These are phyloP conservation scores for Leptura quadrifasciata DNA, from an alignment of 2,888 invertebrate genomes.

Conservation along the genomic window DNA sequence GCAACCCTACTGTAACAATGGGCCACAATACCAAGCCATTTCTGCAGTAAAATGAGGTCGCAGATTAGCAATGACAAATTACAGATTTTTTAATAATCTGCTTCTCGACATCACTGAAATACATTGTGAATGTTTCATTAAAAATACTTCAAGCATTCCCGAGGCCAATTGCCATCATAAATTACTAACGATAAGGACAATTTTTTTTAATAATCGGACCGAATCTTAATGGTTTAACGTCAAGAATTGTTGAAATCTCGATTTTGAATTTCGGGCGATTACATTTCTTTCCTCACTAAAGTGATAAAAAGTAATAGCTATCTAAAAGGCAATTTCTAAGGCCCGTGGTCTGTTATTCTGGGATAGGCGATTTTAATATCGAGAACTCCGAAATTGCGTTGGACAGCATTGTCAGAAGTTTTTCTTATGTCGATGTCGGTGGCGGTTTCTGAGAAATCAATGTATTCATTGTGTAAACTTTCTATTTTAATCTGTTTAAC, in stretches of 20 bases:
- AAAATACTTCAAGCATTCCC: neutral
- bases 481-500: constrained; percentile 2
- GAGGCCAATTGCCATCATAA: neutral
- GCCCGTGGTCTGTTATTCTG: constrained; percentile 1
- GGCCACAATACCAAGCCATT: no score
- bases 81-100: no score
- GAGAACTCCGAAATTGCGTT: constrained; percentile 2
- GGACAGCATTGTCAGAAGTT: constrained; percentile 7
- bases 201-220: neutral
- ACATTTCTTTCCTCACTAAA: neutral
- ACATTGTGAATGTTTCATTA: neutral
- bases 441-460: neutral
- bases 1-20: no score
- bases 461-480: constrained; percentile 4
- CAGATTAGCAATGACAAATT: no score
- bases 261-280: neutral
- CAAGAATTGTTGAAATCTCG: neutral
- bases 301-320: constrained; percentile 7
- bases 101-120: no score
- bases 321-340: constrained; percentile 7
- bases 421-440: neutral
- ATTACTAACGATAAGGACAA: neutral
- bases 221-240: neutral
- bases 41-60: no score
- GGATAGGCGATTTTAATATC: constrained; percentile 1